These are phyloP conservation scores for Lacanobia oleracea DNA, from an alignment of 2,888 invertebrate genomes.

Conservation along the genomic window DNA sequence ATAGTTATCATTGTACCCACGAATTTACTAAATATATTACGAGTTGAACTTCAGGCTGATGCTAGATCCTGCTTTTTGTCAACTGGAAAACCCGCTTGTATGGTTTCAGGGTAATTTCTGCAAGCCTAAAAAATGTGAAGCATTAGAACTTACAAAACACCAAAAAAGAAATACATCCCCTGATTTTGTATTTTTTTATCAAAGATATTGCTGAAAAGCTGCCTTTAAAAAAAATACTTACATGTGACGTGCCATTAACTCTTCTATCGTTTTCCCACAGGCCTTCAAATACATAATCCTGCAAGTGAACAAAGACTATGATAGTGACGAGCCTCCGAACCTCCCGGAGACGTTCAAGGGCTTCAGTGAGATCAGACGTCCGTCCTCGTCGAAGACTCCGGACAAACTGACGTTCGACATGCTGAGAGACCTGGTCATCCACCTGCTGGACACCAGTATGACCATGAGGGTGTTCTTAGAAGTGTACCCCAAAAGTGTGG, in stretches of 20 bases:
- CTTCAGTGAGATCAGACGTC: constrained; percentile 83
- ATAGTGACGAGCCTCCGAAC: constrained; percentile 83
- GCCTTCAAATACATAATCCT: constrained; percentile 88
- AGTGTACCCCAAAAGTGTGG: constrained; percentile 90
- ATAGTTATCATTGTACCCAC: no score
- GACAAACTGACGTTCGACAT: constrained; percentile 84
- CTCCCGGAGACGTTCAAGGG: constrained; percentile 87
- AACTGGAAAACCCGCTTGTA: no score
- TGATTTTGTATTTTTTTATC: no score
- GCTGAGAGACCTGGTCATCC: constrained; percentile 92
- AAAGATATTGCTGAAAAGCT: no score
- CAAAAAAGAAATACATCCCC: no score
- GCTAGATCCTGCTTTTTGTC: no score
- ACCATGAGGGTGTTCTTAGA: constrained; percentile 93
- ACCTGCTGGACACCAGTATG: constrained; percentile 93
- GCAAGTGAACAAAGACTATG: constrained; percentile 88
- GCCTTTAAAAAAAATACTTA: no score
- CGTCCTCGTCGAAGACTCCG: constrained; percentile 71
- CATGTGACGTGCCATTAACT: not conserved
- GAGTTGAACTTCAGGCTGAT: no score
- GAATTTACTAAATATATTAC: no score
- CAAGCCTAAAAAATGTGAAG: no score
- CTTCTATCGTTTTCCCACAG: constrained; percentile 66
- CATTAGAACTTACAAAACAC: no score
- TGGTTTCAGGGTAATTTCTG: no score